Base-by-base conservation (phyloP, 2,113 vertebrate species). In the Sardina pilchardus region DNA sequence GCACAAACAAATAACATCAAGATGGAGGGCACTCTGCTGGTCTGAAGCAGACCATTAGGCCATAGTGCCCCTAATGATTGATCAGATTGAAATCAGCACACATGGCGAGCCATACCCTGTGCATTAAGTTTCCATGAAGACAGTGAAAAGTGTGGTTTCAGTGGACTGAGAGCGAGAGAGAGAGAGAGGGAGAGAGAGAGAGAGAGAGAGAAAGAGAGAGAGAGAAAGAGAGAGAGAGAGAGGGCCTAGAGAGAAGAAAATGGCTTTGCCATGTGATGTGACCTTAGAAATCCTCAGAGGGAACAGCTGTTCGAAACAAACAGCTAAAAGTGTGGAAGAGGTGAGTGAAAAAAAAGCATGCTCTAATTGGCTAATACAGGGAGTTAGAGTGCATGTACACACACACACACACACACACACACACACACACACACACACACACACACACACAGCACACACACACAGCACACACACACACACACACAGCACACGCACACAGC, bases 321-420 rank as follows among this genome's bases (percentile, higher is more conserved):
- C 39, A 45, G 14, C 84, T 45, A 56, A 47, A 9, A 85, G n/a
- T 30, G 71, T 16, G 50, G 43, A 84, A 59, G 44, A 47, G n/a
- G 44, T 44, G 67, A 48, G 81, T 8, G 16, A 3, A 42, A 21
- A 53, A 81, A 43, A 48, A 53, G 50, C 80, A 87, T 84, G 80
- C 86, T 87, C 86, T 81, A 87, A 50, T 87, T 84, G 83, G 83
- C 83, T 83, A 81, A 83, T 83, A 81, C 86, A 87, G 82, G 16
- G 42, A n/a, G 24, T 6, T 45, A 78, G 78, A 34, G 42, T 34
- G 81, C 84, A 47, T 42, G 44, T 0, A 30, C 0, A 45, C 21
- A 83, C 19, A 45, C 10, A 48, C 14, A 71, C 81, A 1, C 44
- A 84, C 30, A 50, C 43, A 21, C n/a, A 45, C 83, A 45, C n/a